A percentile compares a stretch with the other conserved stretches of the same genome.
Conservation (phyloP, 2,797 vertebrate genomes). For the Setipinna tenuifilis region DNA sequence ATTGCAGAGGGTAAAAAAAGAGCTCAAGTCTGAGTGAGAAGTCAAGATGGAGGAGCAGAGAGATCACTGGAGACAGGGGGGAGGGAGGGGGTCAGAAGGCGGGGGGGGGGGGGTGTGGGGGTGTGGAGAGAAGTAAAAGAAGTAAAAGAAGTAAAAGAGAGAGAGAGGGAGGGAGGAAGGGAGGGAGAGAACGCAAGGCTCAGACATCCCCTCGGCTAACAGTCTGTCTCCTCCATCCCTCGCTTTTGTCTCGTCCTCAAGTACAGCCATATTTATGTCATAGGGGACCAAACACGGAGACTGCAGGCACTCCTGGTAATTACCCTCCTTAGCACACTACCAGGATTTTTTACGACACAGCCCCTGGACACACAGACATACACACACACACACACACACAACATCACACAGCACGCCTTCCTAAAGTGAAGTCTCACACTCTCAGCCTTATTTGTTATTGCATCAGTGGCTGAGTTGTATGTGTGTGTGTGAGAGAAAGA, state of each 20-base stretch:
- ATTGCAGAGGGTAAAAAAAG: neutral
- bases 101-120: neutral
- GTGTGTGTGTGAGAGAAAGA: neutral
- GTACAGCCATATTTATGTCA: neutral
- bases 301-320: neutral
- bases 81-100: neutral
- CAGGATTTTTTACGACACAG: neutral
- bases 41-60: conserved; percentile 11
- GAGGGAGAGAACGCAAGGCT: neutral
- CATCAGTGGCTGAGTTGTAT: neutral
- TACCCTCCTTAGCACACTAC: neutral
- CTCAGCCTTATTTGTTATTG: neutral
- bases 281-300: neutral
- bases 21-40: neutral
- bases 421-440: neutral
- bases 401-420: neutral
- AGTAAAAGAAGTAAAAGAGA: neutral
- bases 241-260: neutral
- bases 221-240: neutral
- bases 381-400: conserved; percentile 11
- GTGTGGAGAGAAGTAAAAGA: neutral
- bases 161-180: neutral
- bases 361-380: neutral
- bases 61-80: neutral
- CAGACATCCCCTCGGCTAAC: neutral